A percentile compares a stretch with the other conserved stretches of the same genome.
These are phyloP conservation scores for Sturnira hondurensis DNA, from an alignment of 2,113 vertebrate species.

Conservation along the genomic window DNA sequence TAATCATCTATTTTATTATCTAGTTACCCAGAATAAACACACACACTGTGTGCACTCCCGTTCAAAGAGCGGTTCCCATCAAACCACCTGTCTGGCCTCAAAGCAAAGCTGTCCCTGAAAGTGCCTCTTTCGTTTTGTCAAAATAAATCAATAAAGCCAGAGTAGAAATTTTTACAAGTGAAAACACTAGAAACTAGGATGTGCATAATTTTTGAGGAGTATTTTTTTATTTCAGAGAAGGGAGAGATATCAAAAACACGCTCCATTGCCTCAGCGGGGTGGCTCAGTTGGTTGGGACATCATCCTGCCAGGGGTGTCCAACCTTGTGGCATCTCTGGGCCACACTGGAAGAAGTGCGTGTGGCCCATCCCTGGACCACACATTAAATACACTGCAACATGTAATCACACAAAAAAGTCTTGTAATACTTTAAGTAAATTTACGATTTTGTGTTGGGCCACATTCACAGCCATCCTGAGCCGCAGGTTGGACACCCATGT, in stretches of 20 bases:
- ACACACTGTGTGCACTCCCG: not conserved
- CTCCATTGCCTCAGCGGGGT: not conserved
- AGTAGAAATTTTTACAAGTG: not conserved
- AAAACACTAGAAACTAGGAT: slow-evolving; percentile 18
- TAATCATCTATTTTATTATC: not conserved
- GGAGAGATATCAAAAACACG: not conserved
- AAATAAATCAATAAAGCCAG: not conserved
- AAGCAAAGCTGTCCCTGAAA: not conserved
- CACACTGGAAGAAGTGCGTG: too few species aligned
- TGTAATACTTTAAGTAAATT: too few species aligned
- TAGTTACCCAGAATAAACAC: not conserved
- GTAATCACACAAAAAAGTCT: too few species aligned
- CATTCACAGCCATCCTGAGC: too few species aligned
- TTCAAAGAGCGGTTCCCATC: not conserved
- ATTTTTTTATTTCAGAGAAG: not conserved
- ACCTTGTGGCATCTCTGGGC: too few species aligned
- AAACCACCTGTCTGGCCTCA: not conserved
- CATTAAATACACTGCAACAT: too few species aligned
- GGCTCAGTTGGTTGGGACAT: too few species aligned
- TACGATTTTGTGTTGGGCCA: too few species aligned
- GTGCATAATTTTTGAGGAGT: not conserved
- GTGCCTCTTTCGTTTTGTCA: not conserved
- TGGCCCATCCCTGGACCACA: too few species aligned
- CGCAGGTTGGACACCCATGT: too few species aligned
- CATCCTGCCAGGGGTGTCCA: too few species aligned